Percentiles rank a stretch among this genome's conserved stretches.
phyloP scores from a whole-genome alignment of 1,140 invertebrate species.

The Pseudomyrmex dendroicus region DNA sequence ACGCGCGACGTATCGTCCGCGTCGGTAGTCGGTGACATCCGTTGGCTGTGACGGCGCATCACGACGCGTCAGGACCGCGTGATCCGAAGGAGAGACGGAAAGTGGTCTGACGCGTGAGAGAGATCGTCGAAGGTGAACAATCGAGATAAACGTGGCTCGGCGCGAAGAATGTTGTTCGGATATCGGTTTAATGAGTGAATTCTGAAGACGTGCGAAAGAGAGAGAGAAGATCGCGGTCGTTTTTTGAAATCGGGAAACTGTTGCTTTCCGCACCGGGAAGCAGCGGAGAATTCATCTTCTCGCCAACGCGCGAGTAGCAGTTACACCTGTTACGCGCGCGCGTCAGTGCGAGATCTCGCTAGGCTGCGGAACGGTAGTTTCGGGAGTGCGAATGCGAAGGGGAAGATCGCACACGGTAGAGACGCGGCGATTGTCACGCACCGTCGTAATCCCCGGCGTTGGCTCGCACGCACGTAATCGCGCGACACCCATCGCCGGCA shows the following conservation, averaged over 20 bases:
- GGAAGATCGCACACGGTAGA: slow-evolving; percentile 3
- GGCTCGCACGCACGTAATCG: slow-evolving; percentile 54
- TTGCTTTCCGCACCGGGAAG: slow-evolving; percentile 13
- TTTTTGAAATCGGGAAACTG: slow-evolving; percentile 17
- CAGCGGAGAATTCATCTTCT: background rate
- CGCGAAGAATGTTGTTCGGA: background rate
- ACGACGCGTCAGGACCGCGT: background rate
- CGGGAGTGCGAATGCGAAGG: background rate
- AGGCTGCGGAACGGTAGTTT: background rate
- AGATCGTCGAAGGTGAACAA: slow-evolving; percentile 11
- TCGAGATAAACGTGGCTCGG: background rate
- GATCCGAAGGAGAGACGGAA: background rate
- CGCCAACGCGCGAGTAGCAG: background rate
- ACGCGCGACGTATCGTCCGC: background rate
- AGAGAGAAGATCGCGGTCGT: background rate
- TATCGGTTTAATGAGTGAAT: slow-evolving; percentile 37
- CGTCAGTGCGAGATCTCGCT: background rate
- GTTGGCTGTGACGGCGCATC: background rate
- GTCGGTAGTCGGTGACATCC: background rate
- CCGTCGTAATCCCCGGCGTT: slow-evolving; percentile 38
- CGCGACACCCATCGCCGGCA: slow-evolving; percentile 32
- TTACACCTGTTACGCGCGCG: slow-evolving; percentile 69
- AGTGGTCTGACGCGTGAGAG: background rate
- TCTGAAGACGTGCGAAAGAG: slow-evolving; percentile 14
- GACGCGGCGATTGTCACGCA: slow-evolving; percentile 44